These are phyloP conservation scores for Cryptoprocta ferox DNA, from an alignment of 2,797 vertebrate genomes.

Conservation along the genomic window DNA sequence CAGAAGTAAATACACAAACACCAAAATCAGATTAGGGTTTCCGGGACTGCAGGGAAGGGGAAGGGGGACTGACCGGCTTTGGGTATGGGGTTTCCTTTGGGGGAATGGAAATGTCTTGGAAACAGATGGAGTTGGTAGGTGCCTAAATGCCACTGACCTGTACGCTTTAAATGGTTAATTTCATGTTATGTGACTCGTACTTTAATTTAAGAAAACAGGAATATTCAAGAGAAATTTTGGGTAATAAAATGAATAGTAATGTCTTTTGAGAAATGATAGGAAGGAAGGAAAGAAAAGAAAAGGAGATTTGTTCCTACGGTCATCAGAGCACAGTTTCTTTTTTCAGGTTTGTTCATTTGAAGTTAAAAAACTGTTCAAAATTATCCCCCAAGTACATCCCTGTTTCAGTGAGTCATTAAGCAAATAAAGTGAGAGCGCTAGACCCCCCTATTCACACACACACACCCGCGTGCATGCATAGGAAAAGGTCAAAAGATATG, in stretches of 20 bases:
- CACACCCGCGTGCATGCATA: no score
- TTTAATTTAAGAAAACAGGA: background rate
- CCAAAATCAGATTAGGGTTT: no score
- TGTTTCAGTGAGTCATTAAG: background rate
- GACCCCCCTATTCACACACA: background rate
- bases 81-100: background rate
- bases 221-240: background rate
- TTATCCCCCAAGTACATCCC: background rate
- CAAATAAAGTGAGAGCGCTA: background rate
- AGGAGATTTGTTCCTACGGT: background rate
- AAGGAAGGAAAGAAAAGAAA: background rate
- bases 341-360: background rate
- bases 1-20: background rate
- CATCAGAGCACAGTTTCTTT: background rate
- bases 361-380: background rate
- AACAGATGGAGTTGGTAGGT: background rate
- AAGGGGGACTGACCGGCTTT: accelerated
- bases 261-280: background rate
- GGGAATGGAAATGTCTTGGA: background rate
- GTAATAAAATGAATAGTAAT: background rate
- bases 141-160: accelerated
- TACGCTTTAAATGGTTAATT: background rate
- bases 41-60: background rate
- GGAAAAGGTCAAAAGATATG: background rate
- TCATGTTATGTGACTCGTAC: background rate